phyloP scores from a whole-genome alignment of 2,797 vertebrate genomes.

The Halcyon chelicuti region DNA sequence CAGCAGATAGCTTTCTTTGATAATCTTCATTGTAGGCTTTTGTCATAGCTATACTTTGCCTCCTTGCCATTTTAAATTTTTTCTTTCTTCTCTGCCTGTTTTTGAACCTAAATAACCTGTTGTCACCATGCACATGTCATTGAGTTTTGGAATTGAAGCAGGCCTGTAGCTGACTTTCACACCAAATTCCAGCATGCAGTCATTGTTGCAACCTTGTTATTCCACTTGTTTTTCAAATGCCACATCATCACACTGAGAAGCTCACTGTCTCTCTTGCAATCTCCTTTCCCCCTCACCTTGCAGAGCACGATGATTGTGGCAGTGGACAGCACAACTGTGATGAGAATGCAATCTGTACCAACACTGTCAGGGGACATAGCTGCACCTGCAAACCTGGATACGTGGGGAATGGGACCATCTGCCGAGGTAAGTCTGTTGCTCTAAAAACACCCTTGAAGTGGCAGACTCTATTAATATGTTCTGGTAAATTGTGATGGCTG shows the following conservation, averaged over 20 bases:
- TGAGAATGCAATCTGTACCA: slow-evolving; percentile 92
- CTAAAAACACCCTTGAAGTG: neutral
- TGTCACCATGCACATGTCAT: rapidly evolving
- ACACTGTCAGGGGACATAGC: slow-evolving; percentile 91
- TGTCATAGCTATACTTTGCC: neutral
- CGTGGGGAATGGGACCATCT: slow-evolving; percentile 92
- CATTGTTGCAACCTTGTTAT: neutral
- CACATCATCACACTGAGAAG: neutral
- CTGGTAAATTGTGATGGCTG: neutral
- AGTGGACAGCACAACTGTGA: slow-evolving; percentile 85
- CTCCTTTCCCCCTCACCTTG: rapidly evolving
- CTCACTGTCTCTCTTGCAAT: neutral
- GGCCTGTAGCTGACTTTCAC: neutral
- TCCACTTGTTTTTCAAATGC: neutral
- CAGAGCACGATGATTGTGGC: slow-evolving; percentile 92
- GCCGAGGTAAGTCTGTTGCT: slow-evolving; percentile 82
- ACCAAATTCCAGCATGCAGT: neutral
- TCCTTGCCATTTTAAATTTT: neutral
- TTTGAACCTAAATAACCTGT: neutral
- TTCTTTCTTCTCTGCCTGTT: neutral
- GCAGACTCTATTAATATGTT: neutral
- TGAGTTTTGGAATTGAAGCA: neutral
- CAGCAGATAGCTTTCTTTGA: neutral
- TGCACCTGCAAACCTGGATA: slow-evolving; percentile 95
- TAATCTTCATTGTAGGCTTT: neutral